A percentile compares a stretch with the other conserved stretches of the same genome.
These are phyloP conservation scores for Cephus pulcher DNA, from an alignment of 2,888 invertebrate genomes.

Conservation along the genomic window DNA sequence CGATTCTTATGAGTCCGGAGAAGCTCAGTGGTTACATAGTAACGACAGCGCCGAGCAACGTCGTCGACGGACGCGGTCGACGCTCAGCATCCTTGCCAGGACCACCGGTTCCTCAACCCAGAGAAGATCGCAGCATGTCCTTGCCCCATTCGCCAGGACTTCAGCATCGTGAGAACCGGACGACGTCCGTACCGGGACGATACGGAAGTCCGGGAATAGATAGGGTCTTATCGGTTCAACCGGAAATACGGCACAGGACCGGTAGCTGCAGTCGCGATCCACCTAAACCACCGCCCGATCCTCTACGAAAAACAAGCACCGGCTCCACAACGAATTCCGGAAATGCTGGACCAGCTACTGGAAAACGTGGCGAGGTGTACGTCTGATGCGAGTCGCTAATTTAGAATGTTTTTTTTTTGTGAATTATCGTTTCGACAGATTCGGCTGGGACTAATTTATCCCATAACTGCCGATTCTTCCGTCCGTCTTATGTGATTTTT, in stretches of 20 bases:
- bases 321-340: constrained; percentile 29
- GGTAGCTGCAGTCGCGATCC: constrained; percentile 53
- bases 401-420: not conserved
- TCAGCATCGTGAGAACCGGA: constrained; percentile 47
- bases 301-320: constrained; percentile 67
- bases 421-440: not conserved
- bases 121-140: constrained; percentile 59
- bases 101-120: constrained; percentile 50
- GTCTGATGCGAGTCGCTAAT: constrained; percentile 60
- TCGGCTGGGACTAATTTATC: not conserved
- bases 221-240: constrained; percentile 32
- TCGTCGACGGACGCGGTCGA: constrained; percentile 52
- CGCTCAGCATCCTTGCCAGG: constrained; percentile 61
- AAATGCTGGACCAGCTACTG: constrained; percentile 28
- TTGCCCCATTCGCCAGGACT: constrained; percentile 57
- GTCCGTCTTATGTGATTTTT: not conserved
- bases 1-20: constrained; percentile 59
- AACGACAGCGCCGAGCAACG: constrained; percentile 28
- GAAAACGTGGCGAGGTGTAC: constrained; percentile 71
- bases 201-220: constrained; percentile 43
- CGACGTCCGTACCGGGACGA: constrained; percentile 38
- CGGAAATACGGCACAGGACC: constrained; percentile 52
- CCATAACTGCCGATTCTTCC: not conserved
- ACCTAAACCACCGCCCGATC: constrained; percentile 32
- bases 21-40: constrained; percentile 51